Evolutionary conservation across 2,113 vertebrate species (phyloP), one percentile per base, ranked within the genome.

Genomic region (Hirundichthys speculiger): DNA sequence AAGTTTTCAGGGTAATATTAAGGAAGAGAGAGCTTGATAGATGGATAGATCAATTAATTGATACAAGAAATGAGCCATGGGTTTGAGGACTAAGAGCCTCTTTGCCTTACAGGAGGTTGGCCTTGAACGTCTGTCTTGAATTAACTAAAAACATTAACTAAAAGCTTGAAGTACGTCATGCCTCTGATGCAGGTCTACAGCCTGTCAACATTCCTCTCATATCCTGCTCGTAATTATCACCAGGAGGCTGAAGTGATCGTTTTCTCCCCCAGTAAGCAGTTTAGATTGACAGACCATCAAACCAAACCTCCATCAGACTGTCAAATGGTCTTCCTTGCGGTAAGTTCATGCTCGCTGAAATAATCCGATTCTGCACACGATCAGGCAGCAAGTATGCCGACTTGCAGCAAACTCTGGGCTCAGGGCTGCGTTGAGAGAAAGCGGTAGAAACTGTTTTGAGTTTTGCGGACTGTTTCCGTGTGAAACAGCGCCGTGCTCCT

Each of bases 341-440:
- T 79, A 77, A 83, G 60, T 72, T 88, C 83, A 85, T 64, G 30
- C 27, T n/a, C 15, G 38, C 43, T 73, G 43, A 57, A 78, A 61
- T 77, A 67, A 81, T 79, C 16, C 12, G 18, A 80, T 65, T 64
- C 22, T 67, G 61, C 57, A 40, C 61, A 75, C 46, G 13, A 75
- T 73, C 62, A 38, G 25, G 40, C 54, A n/a, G 41, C 1, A 47
- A 54, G 49, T 13, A 16, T 13, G 38, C 58, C 54, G 62, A 48
- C 57, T 19, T 61, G 64, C 50, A 27, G 20, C 7, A 54, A 8
- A 30, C 65, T 54, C 60, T 21, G 19, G 49, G 25, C 42, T 56
- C 34, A 2, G 60, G 4, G 48, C 39, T 20, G 51, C 53, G 69
- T 50, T 73, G 77, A 79, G 74, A 73, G 69, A 60, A 67, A 43